These are phyloP conservation scores for Drosophila mojavensis DNA, from an alignment of 1,140 invertebrate genomes.

Conservation along the genomic window DNA sequence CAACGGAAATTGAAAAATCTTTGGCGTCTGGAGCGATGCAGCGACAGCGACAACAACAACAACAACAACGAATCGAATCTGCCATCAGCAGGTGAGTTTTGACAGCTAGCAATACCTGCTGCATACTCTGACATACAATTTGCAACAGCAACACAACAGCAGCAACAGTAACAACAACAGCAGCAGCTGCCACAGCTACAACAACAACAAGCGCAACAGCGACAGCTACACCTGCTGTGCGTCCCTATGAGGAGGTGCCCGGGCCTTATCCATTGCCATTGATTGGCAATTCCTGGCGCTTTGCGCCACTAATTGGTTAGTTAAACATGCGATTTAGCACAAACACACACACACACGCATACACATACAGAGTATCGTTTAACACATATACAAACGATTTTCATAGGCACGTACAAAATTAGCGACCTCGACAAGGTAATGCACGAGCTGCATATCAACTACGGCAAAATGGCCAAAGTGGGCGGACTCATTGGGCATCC, in stretches of 20 bases:
- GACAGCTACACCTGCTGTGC: slow-evolving; percentile 34
- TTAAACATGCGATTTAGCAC: slow-evolving; percentile 7
- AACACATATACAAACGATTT: neutral
- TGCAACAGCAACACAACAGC: slow-evolving; percentile 11
- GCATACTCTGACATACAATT: neutral
- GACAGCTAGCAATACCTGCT: neutral
- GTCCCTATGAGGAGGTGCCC: slow-evolving; percentile 89
- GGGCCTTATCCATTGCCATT: slow-evolving; percentile 91
- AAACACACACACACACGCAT: neutral
- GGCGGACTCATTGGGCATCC: slow-evolving; percentile 90
- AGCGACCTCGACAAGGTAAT: slow-evolving; percentile 90
- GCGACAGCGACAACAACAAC: slow-evolving; percentile 36
- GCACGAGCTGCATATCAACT: slow-evolving; percentile 87
- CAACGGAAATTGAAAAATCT: slow-evolving; percentile 79
- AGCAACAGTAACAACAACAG: slow-evolving; percentile 15
- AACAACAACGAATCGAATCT: slow-evolving; percentile 4
- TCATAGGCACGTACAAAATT: slow-evolving; percentile 89
- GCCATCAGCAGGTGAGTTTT: neutral
- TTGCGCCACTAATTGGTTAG: slow-evolving; percentile 89
- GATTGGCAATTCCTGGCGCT: slow-evolving; percentile 92
- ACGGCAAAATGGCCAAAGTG: slow-evolving; percentile 90
- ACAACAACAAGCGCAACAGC: slow-evolving; percentile 55
- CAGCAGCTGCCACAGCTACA: slow-evolving; percentile 9
- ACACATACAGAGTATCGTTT: neutral
- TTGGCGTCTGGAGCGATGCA: slow-evolving; percentile 63